Percentiles rank a stretch among this genome's conserved stretches.
These are phyloP conservation scores for Calliphora vicina DNA, from an alignment of 1,140 invertebrate genomes.

Conservation along the genomic window DNA sequence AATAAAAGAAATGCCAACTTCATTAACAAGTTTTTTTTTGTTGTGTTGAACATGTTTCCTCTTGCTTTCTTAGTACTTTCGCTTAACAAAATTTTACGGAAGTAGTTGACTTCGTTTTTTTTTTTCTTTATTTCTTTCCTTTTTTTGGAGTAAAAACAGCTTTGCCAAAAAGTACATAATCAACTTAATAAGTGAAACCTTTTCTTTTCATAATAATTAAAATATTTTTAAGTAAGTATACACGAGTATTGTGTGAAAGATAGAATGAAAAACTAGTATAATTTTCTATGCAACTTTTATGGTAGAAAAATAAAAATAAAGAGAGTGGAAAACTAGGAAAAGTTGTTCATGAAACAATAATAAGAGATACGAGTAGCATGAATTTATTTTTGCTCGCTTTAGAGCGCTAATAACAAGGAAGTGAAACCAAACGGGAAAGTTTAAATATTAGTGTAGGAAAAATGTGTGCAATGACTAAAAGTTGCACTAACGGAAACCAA, in stretches of 20 bases:
- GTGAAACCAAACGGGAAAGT: not conserved
- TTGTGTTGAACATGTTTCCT: too few species aligned
- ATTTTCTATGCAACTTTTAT: not conserved
- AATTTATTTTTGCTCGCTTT: not conserved
- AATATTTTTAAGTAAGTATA: not conserved
- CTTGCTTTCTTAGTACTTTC: too few species aligned
- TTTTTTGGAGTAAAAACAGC: too few species aligned
- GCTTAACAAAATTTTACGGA: too few species aligned
- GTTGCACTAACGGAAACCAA: not conserved
- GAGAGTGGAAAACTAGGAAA: not conserved
- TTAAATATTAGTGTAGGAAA: not conserved
- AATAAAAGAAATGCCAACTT: too few species aligned
- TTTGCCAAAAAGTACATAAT: not conserved
- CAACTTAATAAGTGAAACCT: slow-evolving; percentile 5
- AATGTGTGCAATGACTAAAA: not conserved
- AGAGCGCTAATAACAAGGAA: not conserved
- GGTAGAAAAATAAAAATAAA: not conserved
- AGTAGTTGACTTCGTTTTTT: too few species aligned
- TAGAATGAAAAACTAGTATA: not conserved
- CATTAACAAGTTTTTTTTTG: too few species aligned
- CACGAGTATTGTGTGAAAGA: not conserved
- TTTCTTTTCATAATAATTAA: not conserved
- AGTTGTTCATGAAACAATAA: not conserved
- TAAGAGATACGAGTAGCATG: not conserved
- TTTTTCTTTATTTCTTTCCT: too few species aligned